These are phyloP conservation scores for Puma concolor DNA, from an alignment of 2,113 vertebrate species.

Conservation along the genomic window DNA sequence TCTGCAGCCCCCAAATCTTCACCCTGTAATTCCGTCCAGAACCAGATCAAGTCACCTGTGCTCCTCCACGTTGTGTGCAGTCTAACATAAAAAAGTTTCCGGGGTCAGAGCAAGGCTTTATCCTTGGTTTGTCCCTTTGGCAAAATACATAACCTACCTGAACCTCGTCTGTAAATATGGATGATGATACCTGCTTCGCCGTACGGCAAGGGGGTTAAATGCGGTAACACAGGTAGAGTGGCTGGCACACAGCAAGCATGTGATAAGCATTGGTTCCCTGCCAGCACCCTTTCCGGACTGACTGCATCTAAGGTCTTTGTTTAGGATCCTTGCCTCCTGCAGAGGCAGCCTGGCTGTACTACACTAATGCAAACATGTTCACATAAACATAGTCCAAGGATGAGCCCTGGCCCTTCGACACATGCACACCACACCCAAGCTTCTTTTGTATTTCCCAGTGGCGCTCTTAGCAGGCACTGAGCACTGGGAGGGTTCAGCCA, in stretches of 20 bases:
- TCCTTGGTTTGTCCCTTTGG: neutral
- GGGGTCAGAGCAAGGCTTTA: neutral
- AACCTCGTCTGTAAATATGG: neutral
- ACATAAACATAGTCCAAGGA: fast-evolving
- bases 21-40: neutral
- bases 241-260: neutral
- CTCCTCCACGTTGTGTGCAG: neutral
- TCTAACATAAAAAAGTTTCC: neutral
- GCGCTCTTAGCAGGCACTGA: neutral
- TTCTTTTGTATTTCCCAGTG: neutral
- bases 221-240: fast-evolving
- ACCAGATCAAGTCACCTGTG: neutral
- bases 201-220: neutral
- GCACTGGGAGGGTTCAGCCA: neutral
- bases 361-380: neutral
- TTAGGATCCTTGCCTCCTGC: neutral
- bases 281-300: neutral
- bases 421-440: fast-evolving
- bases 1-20: neutral
- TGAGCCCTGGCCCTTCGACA: neutral
- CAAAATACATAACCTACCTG: neutral
- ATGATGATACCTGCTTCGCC: neutral
- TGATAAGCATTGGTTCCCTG: neutral
- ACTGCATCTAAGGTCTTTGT: neutral
- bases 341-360: neutral